These are phyloP conservation scores for Apodemus speciosus DNA, from an alignment of 2,113 vertebrate genomes.

Conservation along the genomic window DNA sequence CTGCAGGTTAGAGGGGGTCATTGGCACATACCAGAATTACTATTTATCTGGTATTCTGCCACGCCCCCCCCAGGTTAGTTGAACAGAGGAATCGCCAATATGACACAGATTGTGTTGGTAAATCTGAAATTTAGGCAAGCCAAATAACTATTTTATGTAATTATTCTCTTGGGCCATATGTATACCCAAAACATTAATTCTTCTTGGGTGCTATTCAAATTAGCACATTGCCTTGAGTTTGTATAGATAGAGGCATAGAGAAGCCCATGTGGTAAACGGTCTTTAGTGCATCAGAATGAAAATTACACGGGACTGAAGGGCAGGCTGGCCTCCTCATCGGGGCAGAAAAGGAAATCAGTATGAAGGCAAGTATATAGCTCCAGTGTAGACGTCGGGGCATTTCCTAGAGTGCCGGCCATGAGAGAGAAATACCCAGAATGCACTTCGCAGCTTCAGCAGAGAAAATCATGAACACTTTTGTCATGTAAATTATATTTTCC, in stretches of 20 bases:
- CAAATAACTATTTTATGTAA: neutral
- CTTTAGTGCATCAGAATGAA: neutral
- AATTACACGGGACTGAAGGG: neutral
- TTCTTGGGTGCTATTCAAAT: neutral
- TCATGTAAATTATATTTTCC: neutral
- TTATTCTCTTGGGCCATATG: too few species aligned
- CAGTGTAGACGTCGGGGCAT: neutral
- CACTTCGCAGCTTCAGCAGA: neutral
- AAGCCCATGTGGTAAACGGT: neutral
- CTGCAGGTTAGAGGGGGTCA: neutral
- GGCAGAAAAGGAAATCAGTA: neutral
- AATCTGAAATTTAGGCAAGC: neutral
- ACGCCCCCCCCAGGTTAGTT: neutral
- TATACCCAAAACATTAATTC: neutral
- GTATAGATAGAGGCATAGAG: neutral
- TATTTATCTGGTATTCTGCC: accelerated
- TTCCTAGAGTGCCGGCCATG: neutral
- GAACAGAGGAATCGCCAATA: neutral
- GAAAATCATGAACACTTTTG: too few species aligned
- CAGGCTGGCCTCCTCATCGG: neutral
- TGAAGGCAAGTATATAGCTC: neutral
- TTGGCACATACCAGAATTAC: too few species aligned
- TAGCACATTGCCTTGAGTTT: neutral
- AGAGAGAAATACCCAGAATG: neutral
- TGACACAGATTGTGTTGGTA: neutral